Evolutionary conservation across 2,113 vertebrate species (phyloP).

Genomic region (Bettongia penicillata): DNA sequence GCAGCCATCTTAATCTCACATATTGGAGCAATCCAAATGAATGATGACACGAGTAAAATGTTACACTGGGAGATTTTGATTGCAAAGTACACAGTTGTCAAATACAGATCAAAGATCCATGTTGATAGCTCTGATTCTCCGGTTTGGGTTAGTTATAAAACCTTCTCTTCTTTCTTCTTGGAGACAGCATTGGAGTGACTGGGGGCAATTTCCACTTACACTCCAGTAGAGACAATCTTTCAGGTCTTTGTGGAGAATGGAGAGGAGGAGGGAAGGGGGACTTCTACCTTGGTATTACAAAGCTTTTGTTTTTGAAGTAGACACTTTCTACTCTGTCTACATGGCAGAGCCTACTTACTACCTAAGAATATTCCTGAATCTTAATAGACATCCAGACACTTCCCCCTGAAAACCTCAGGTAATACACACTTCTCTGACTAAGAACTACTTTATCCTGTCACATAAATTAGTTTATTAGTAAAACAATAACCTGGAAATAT

Average conservation of each 20-base stretch:
- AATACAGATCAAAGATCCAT: not conserved
- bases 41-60: not conserved
- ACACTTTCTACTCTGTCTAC: not conserved
- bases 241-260: not conserved
- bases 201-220: not conserved
- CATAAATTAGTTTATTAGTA: not conserved
- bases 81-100: not conserved
- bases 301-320: not conserved
- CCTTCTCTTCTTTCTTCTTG: not conserved
- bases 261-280: not conserved
- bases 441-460: not conserved
- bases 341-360: not conserved
- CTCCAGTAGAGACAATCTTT: not conserved
- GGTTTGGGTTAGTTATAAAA: not conserved
- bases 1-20: not conserved
- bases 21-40: not conserved
- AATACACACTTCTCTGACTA: not conserved
- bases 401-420: not conserved
- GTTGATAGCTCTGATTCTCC: not conserved
- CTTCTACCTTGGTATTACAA: not conserved
- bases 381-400: not conserved
- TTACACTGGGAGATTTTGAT: not conserved
- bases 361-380: not conserved
- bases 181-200: not conserved
- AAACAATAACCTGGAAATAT: not conserved